These are phyloP conservation scores for Sebastes wilsoni DNA, from an alignment of 2,797 vertebrate species.

Conservation along the genomic window DNA sequence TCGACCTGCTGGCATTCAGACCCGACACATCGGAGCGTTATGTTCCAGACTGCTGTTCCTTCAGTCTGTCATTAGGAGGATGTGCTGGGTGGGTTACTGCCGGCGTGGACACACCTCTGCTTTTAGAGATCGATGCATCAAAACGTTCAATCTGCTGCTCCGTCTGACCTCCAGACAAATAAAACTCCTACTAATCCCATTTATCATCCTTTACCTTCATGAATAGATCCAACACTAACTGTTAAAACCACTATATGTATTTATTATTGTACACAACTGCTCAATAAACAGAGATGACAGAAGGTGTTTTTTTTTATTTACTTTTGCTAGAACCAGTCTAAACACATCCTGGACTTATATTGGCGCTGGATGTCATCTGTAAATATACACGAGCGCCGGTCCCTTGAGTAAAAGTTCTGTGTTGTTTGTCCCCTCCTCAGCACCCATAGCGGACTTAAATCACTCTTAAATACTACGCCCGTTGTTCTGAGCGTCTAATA, in stretches of 20 bases:
- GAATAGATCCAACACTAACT: background rate
- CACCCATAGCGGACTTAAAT: no score
- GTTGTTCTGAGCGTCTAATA: no score
- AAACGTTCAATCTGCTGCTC: background rate
- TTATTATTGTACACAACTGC: background rate
- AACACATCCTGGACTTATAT: background rate
- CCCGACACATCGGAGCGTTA: background rate
- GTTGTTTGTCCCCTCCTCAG: no score
- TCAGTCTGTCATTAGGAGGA: background rate
- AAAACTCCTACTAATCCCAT: background rate
- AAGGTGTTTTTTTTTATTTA: no score
- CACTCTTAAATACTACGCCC: no score
- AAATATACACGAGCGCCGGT: no score
- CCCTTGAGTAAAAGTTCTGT: no score
- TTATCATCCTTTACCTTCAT: background rate
- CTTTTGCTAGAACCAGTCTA: background rate
- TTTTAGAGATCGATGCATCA: background rate
- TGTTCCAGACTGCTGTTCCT: background rate
- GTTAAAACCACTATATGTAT: no score
- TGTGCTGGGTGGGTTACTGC: background rate
- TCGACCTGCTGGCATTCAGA: constrained; percentile 38
- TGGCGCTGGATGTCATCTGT: background rate
- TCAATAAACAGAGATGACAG: background rate
- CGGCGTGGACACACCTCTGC: background rate
- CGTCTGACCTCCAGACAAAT: background rate